These are phyloP conservation scores for Meteorus sp. DNA, from an alignment of 1,140 invertebrate genomes.

Conservation along the genomic window DNA sequence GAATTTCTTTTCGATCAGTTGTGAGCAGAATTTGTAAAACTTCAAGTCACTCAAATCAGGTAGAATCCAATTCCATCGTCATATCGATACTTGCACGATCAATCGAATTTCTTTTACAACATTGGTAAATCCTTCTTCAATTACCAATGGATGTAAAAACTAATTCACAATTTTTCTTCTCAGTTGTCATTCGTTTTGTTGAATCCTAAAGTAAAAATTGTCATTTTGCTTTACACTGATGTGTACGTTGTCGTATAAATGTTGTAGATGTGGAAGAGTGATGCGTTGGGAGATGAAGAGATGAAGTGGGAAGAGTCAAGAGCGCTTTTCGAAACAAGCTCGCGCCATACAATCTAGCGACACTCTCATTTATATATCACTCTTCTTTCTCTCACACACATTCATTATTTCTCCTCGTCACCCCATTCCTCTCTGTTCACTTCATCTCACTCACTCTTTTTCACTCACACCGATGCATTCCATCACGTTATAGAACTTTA, in stretches of 20 bases:
- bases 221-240: no score
- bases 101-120: no score
- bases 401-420: background rate
- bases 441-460: slow-evolving; percentile 8
- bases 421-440: slow-evolving; percentile 13
- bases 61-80: no score
- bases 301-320: background rate
- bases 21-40: no score
- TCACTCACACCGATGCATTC: slow-evolving; percentile 4
- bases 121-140: no score
- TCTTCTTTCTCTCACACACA: background rate
- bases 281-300: background rate
- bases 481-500: background rate
- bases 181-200: background rate
- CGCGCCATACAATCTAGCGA: slow-evolving; percentile 20
- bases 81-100: no score
- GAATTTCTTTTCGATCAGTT: no score
- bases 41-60: no score
- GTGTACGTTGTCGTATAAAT: no score
- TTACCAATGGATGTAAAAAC: no score
- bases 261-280: no score
- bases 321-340: slow-evolving; percentile 17
- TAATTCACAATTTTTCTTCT: background rate
- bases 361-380: slow-evolving; percentile 29
- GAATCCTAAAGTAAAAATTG: no score